Percentiles rank a stretch among this genome's conserved stretches.
These are phyloP conservation scores for Mactromeris polynyma DNA, from an alignment of 2,888 invertebrate genomes.

Conservation along the genomic window DNA sequence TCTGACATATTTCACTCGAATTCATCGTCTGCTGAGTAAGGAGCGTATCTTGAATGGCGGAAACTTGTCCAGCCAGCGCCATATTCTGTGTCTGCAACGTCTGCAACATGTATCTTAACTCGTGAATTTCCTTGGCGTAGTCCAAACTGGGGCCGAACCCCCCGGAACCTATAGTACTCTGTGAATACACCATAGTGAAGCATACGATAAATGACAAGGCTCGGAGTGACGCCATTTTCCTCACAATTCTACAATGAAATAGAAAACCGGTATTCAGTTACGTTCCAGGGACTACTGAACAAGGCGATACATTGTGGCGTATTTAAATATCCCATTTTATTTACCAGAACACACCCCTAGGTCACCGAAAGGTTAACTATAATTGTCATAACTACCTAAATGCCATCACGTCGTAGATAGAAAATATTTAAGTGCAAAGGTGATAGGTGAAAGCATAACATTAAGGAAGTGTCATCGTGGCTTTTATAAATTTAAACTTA, in stretches of 20 bases:
- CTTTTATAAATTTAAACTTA: neutral
- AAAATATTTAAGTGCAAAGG: constrained; percentile 6
- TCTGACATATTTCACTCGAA: constrained; percentile 52
- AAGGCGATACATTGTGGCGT: neutral
- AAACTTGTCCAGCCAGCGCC: constrained; percentile 50
- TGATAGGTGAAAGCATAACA: neutral
- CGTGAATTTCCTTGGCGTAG: constrained; percentile 14
- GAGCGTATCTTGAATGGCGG: constrained; percentile 57
- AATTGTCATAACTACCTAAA: neutral
- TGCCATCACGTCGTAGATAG: neutral
- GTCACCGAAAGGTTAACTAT: neutral
- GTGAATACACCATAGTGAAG: neutral
- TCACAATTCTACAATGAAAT: neutral
- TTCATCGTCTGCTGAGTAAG: constrained; percentile 60
- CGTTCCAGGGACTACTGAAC: neutral
- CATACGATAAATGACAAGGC: neutral
- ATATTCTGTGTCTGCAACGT: constrained; percentile 31
- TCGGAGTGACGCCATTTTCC: neutral
- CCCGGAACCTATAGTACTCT: neutral
- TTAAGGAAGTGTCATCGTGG: neutral
- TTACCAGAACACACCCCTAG: neutral
- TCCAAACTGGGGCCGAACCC: neutral
- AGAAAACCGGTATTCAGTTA: neutral
- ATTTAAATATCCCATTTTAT: neutral
- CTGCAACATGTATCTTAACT: constrained; percentile 40